Evolutionary conservation across 2,888 invertebrate genomes (phyloP), one percentile per base, ranked within the genome.

Genomic region (Drosophila buzzatii): DNA sequence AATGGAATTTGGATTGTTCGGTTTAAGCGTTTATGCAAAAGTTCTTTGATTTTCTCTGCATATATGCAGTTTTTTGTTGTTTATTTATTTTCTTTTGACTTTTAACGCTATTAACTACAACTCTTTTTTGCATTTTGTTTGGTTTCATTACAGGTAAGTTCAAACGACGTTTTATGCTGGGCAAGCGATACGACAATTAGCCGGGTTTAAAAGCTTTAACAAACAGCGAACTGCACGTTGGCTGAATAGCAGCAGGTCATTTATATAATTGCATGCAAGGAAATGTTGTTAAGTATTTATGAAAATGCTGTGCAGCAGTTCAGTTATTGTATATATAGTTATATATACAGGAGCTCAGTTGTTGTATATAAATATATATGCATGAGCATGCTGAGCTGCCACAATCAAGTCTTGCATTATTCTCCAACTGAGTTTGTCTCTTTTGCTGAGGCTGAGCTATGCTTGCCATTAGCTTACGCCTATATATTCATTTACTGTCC

Each of bases 121-220:
- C 16, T 39, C 16, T 33, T 39, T 31, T 31, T 41, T 10, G 31
- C 45, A 6, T 45, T 53, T 47, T 57, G 51, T 59, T 51, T 69
- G 31, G 10, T 74, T 42, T 62, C 51, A 45, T 70, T 76, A n/a
- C 65, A 73, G 73, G 73, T 73, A 73, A 73, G 73, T 70, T 45
- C 37, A 53, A 42, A 23, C 51, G 23, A 41, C 41, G n/a, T 23
- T 59, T 65, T 51, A 10, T 59, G 58, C 27, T 18, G 45, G 35
- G 41, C 55, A 47, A 61, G 41, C 57, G 71, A 61, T 71, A 44
- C 61, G n/a, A 14, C 56, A 44, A 69, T 69, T 67, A 42, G 16
- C 57, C 42, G 5, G 52, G 58, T 49, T 69, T 35, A 23, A 49
- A 62, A 45, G 44, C 35, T 51, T n/a, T 58, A 31, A 18, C 12